Conservation (phyloP, 2,888 invertebrate species). For the Plebejus melissa region DNA sequence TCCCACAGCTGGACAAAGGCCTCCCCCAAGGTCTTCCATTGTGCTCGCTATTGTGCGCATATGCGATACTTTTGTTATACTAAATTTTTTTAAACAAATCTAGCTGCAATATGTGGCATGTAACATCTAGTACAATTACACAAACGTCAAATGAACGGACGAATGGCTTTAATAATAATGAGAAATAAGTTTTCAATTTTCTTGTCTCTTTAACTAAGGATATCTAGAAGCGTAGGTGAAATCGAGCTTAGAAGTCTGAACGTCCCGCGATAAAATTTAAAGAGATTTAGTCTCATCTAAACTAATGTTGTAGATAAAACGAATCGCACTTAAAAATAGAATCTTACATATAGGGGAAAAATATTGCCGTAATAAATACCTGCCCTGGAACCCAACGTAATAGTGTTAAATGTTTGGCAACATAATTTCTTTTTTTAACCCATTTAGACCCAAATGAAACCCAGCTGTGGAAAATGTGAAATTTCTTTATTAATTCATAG, state of each 20-base stretch:
- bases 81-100: too few species aligned
- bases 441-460: too few species aligned
- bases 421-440: too few species aligned
- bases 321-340: slow-evolving; percentile 15
- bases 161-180: background rate
- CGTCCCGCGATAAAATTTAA: slow-evolving; percentile 34
- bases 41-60: too few species aligned
- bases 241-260: slow-evolving; percentile 35
- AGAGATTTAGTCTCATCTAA: slow-evolving; percentile 34
- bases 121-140: background rate
- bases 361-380: background rate
- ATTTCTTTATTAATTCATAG: too few species aligned
- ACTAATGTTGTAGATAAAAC: slow-evolving; percentile 29
- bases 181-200: background rate
- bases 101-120: background rate
- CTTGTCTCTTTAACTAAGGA: background rate
- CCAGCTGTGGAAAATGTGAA: too few species aligned
- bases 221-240: slow-evolving; percentile 35
- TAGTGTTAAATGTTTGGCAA: background rate
- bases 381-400: background rate
- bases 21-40: too few species aligned
- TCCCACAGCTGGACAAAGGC: too few species aligned
- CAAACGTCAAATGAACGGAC: background rate
- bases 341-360: background rate
- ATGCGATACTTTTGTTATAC: too few species aligned